Conservation (phyloP, 2,888 invertebrate species). For the Drosophila paucipuncta region DNA sequence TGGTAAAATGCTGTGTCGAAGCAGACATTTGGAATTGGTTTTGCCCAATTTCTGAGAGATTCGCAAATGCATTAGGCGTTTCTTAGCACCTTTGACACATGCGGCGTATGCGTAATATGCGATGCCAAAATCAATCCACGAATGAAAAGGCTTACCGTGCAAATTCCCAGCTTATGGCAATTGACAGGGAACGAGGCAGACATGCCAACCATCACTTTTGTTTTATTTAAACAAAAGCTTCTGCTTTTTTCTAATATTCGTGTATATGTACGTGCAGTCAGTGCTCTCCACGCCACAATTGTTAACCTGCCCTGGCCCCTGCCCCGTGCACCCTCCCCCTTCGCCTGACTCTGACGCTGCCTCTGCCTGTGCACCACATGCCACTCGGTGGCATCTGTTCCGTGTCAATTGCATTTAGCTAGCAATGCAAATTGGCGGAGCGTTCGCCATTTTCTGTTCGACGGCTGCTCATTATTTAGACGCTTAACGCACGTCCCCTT, state of each 20-base stretch:
- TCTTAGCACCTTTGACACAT: constrained; percentile 48
- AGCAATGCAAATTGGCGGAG: constrained; percentile 67
- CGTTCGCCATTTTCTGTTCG: constrained; percentile 47
- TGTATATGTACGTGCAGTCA: constrained; percentile 11
- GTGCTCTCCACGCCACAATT: constrained; percentile 25
- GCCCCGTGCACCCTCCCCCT: constrained; percentile 4
- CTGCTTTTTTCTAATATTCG: not conserved
- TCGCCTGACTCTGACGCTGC: not conserved
- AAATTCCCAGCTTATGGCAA: constrained; percentile 72
- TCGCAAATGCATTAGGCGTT: constrained; percentile 47
- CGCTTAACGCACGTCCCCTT: constrained; percentile 68
- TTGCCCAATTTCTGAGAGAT: constrained; percentile 15
- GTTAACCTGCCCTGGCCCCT: constrained; percentile 44
- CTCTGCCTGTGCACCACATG: not conserved
- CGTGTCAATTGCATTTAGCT: constrained; percentile 71
- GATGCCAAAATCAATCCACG: constrained; percentile 60
- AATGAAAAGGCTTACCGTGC: constrained; percentile 68
- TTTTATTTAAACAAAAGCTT: constrained; percentile 60
- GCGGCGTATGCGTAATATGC: constrained; percentile 55
- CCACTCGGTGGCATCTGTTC: constrained; percentile 22
- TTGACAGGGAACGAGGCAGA: constrained; percentile 66
- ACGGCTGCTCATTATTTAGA: constrained; percentile 73
- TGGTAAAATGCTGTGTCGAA: constrained; percentile 5
- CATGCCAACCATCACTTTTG: constrained; percentile 46
- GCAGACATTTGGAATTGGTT: constrained; percentile 17